Evolutionary conservation across 2,888 invertebrate genomes (phyloP).

Genomic region (Erebia ligea): DNA sequence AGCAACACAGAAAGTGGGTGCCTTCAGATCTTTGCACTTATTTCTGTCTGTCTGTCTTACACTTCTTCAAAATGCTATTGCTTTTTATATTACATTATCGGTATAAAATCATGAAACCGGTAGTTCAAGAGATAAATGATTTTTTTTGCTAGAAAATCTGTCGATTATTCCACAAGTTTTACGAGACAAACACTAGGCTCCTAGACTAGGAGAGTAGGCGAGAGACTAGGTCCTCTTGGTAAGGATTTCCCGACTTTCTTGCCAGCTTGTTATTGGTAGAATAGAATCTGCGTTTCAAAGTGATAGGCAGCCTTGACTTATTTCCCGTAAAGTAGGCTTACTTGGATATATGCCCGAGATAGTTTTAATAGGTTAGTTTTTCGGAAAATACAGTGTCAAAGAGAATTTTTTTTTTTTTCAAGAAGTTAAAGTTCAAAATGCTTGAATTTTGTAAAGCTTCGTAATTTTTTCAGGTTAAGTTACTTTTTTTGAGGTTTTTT

Average conservation of each 20-base stretch:
- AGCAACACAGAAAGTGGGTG: conserved; percentile 88
- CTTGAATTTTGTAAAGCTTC: too few species aligned
- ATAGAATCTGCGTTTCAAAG: background rate
- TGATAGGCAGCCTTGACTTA: too few species aligned
- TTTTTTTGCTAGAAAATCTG: background rate
- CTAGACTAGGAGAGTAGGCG: too few species aligned
- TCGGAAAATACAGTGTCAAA: background rate
- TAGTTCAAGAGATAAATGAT: too few species aligned
- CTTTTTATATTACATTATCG: background rate
- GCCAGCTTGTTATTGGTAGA: background rate
- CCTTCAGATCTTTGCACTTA: background rate
- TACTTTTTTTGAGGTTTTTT: too few species aligned
- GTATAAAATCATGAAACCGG: background rate
- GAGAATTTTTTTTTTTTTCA: background rate
- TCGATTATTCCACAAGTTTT: background rate
- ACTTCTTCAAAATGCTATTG: conserved; percentile 15
- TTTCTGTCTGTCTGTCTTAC: background rate
- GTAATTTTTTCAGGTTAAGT: too few species aligned
- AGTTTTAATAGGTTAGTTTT: background rate
- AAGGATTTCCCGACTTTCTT: background rate
- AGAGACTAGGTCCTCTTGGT: background rate
- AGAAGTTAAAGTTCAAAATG: too few species aligned
- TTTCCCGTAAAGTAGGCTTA: too few species aligned
- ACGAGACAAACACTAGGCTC: too few species aligned
- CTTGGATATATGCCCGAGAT: too few species aligned